Evolutionary conservation across 2,797 vertebrate genomes (phyloP), one percentile per base, ranked within the genome.

Genomic region (Staurois parvus): DNA sequence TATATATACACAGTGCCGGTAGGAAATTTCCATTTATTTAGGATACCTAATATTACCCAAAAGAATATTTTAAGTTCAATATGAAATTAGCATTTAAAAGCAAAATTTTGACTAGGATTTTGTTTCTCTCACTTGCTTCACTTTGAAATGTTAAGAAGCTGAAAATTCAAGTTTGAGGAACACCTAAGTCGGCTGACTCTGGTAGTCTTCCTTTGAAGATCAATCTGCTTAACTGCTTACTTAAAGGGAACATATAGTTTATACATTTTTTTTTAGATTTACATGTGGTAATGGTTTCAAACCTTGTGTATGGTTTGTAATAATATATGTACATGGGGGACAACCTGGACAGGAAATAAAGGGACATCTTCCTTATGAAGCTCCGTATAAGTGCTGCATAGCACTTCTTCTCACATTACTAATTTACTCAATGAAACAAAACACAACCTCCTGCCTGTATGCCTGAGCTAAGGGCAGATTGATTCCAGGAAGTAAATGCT

Each of bases 131-230:
- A 26, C 8, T 64, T 9, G 59, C 59, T 64, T 64, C 64, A 66
- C 64, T 66, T 66, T 66, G 64, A 66, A 66, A 29, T 66, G 64
- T 13, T 66, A 66, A 59, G 21, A 24, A 66, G 64, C 28, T 29
- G 5, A 28, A 66, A 12, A 66, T 11, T 66, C 28, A 28, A 29
- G 26, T 66, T 29, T 66, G 28, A 26, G 10, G 28, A 66, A 29
- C n/a, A 26, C 28, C 64, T 66, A 66, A 29, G 28, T 0, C 8
- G 8, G n/a, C 9, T 12, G 24, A 26, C 64, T 59, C 5, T n/a
- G 62, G 62, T n/a, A 64, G 11, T 64, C 24, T 64, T 64, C 62
- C 62, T 66, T 29, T 66, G 64, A 66, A 66, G 64, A 66, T 29
- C 11, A 28, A 13, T 28, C 64, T 26, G 2, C 64, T 66, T 66